Base-by-base conservation (phyloP, 2,797 vertebrate species). In the Cetoscarus ocellatus region DNA sequence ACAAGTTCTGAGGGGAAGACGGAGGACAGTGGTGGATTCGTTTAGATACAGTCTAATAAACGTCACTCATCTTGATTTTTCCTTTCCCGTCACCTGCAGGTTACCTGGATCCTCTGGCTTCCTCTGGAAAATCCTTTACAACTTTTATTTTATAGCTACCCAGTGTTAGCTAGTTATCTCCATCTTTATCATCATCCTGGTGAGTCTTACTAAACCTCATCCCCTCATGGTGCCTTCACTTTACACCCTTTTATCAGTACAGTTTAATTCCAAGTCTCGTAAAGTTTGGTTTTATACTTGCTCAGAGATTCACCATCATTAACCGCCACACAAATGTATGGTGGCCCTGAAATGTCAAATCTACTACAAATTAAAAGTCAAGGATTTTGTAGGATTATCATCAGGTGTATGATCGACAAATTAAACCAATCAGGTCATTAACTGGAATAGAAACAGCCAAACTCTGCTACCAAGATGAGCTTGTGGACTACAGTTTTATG, bases 11-110 rank as follows among this genome's bases (percentile, higher is more conserved):
- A 88, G 49, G 56, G 65, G 61, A 66, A 83, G 81, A 86, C 67
- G 34, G 83, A 81, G 64, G 70, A 83, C 56, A 75, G 65, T 13
- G 67, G 61, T 57, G 42, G 52, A 85, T 85, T 80, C 80, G 61
- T 86, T 89, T 81, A 84, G 83, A 86, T 82, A 86, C 75, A 73
- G 82, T 88, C 90, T 86, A 90, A 91, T 91, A 85, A 91, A 90
- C 83, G 88, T 91, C 91, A 91, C 68, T 91, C 90, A 87, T 85
- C 78, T 77, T 72, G 11, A 15, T 11, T 34, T 76, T 72, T 49
- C 36, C 59, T 45, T 50, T 15, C 18, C 51, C 4, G 14, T 79
- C 77, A 64, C 75, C 62, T 35, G 40, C 15, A 38, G 57, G 76
- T 88, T 59, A 77, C 60, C 66, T 55, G 71, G 69, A 74, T 77